These are phyloP conservation scores for Mizuhopecten yessoensis DNA, from an alignment of 1,140 invertebrate species.

Conservation along the genomic window DNA sequence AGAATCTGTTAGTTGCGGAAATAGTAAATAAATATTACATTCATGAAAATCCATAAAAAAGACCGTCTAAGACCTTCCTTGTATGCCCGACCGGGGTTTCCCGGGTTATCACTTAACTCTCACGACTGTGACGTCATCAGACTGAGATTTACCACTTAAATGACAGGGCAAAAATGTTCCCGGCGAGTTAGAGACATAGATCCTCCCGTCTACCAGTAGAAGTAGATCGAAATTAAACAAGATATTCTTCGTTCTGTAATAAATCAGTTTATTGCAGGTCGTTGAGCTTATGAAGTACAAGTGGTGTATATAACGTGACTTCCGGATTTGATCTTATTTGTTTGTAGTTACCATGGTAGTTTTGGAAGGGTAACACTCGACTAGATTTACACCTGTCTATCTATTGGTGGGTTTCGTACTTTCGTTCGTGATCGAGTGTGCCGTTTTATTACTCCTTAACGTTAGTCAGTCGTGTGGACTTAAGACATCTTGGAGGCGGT, in stretches of 20 bases:
- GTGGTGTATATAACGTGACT: background rate
- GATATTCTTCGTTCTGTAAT: background rate
- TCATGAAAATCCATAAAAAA: too few relatives aligned
- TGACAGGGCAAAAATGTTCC: background rate
- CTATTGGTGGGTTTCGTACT: background rate
- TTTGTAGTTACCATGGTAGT: background rate
- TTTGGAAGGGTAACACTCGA: background rate
- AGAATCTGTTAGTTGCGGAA: too few relatives aligned
- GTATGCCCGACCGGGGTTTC: too few relatives aligned
- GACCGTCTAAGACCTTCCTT: too few relatives aligned
- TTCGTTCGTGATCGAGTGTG: background rate
- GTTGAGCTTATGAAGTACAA: background rate
- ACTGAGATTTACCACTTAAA: too few relatives aligned
- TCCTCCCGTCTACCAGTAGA: background rate
- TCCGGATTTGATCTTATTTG: background rate
- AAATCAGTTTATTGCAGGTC: background rate
- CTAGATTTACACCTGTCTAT: background rate
- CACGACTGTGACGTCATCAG: too few relatives aligned
- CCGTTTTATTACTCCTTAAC: background rate
- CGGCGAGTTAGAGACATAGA: background rate
- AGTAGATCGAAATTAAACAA: background rate
- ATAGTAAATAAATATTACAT: too few relatives aligned
- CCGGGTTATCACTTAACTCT: too few relatives aligned
- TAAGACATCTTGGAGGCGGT: background rate
- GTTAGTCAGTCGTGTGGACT: background rate